Percentiles rank a stretch among this genome's conserved stretches.
Evolutionary conservation across 2,888 invertebrate genomes (phyloP).

Genomic region (Pegoplata infirma): DNA sequence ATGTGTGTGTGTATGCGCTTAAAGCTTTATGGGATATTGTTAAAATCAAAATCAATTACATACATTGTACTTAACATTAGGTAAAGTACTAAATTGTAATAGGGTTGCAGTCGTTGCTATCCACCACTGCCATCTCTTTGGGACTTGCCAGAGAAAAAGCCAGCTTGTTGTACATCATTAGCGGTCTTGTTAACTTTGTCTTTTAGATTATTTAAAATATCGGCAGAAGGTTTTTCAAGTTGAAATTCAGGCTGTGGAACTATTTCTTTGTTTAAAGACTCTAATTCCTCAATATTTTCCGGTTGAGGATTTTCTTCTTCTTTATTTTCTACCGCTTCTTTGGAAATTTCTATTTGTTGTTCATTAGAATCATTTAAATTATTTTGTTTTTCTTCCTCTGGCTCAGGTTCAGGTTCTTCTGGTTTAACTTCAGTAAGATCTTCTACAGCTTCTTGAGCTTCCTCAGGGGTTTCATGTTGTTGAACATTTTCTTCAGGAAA

Average conservation of each 20-base stretch:
- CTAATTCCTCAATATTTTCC: slow-evolving; percentile 3
- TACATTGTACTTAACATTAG: slow-evolving; percentile 8
- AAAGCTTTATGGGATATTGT: slow-evolving; percentile 1
- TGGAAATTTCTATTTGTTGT: too few relatives aligned
- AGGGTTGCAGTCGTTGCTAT: slow-evolving; percentile 35
- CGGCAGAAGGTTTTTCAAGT: slow-evolving; percentile 34
- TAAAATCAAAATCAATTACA: slow-evolving; percentile 39
- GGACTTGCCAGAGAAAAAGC: neutral
- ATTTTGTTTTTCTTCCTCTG: neutral
- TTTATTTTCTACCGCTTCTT: neutral
- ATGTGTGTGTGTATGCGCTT: neutral
- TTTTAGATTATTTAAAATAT: neutral
- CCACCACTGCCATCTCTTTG: slow-evolving; percentile 13
- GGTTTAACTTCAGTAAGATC: neutral
- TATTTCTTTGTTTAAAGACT: too few relatives aligned
- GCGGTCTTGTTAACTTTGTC: neutral
- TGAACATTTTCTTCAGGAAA: neutral
- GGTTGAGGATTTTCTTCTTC: neutral
- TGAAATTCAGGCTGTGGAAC: slow-evolving; percentile 4
- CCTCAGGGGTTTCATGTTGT: neutral
- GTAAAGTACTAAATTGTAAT: neutral
- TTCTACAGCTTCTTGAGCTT: neutral
- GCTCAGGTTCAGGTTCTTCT: neutral
- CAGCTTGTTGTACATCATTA: slow-evolving; percentile 29
- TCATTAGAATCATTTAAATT: too few relatives aligned